Base-by-base conservation (phyloP, 2,113 vertebrate species). In the Carassius gibelio region DNA sequence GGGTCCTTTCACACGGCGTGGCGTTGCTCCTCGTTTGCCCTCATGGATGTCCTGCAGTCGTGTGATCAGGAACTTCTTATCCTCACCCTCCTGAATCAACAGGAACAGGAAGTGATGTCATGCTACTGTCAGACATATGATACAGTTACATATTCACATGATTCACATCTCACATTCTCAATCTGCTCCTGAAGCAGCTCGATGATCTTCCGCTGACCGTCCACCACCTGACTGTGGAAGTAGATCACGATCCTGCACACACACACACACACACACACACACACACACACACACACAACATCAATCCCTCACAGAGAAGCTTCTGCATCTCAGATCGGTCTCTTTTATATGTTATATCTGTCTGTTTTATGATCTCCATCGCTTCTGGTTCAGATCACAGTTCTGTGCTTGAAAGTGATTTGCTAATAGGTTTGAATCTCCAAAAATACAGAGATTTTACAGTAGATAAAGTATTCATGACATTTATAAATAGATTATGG, bases 181-280 rank as follows among this genome's bases (percentile, higher is more conserved):
- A 99, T 98, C 91, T 97, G 97, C 80, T 97, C 96, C 92, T 94
- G 94, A 55, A 99, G 93, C 62, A 98, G 91, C 61, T 2, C 23
- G 84, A 98, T 97, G 88, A 99, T 94, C 92, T 93, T 96, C 85
- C 90, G 93, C 82, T 95, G 96, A 52, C 96, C 98, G 50, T 95
- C 95, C 13, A 99, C 94, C 90, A 98, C 95, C 91, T 99, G 96
- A 88, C 95, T 94, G 88, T 97, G 94, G 92, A 98, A 95, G 92
- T 99, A 99, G 93, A 96, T 96, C 57, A 95, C 83, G 0, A 95
- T 94, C 86, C 98, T 98, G 92, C 75, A 85, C 71, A 75, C 61
- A 81, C 21, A 50, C 23, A 76, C 3, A 26, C 8, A 59, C 5
- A 15, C 9, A 36, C 30, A 79, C 5, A 83, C 19, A 26, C 38